A percentile compares a stretch with the other conserved stretches of the same genome.
Evolutionary conservation across 2,888 invertebrate species (phyloP).

Genomic region (Eueremaeus valkanovi): DNA sequence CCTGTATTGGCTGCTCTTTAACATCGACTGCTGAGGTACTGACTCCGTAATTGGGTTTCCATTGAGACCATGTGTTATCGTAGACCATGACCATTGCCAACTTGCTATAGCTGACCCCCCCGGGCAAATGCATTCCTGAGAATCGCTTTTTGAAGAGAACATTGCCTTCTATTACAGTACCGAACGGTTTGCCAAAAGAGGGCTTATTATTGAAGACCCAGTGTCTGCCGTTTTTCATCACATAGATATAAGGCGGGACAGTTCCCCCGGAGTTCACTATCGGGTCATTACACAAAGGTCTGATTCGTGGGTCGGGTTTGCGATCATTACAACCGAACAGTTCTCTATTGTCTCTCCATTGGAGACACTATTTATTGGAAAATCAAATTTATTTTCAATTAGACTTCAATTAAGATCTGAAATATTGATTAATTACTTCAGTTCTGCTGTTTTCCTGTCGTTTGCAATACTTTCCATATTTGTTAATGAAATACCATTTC

Average conservation of each 20-base stretch:
- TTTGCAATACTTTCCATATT: not conserved
- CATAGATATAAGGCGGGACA: not conserved
- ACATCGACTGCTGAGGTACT: not conserved
- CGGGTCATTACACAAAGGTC: not conserved
- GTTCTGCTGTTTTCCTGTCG: not conserved
- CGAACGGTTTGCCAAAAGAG: too few species aligned
- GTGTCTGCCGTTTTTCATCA: too few species aligned
- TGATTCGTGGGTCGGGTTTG: not conserved
- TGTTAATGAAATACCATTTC: not conserved
- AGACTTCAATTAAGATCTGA: not conserved
- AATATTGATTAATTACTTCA: not conserved
- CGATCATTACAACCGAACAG: slow-evolving; percentile 7
- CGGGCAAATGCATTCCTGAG: not conserved
- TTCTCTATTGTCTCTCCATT: slow-evolving; percentile 20
- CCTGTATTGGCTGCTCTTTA: not conserved
- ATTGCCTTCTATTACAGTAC: not conserved
- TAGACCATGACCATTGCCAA: not conserved
- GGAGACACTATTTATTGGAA: not conserved
- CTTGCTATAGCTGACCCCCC: not conserved
- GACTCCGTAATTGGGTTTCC: not conserved
- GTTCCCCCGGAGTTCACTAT: not conserved
- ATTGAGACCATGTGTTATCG: not conserved
- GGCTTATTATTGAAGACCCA: too few species aligned
- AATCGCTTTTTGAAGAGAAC: not conserved
- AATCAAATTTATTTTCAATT: not conserved